Conservation (phyloP, 2,888 invertebrate species). For the Hermaeophaga mercurialis region DNA sequence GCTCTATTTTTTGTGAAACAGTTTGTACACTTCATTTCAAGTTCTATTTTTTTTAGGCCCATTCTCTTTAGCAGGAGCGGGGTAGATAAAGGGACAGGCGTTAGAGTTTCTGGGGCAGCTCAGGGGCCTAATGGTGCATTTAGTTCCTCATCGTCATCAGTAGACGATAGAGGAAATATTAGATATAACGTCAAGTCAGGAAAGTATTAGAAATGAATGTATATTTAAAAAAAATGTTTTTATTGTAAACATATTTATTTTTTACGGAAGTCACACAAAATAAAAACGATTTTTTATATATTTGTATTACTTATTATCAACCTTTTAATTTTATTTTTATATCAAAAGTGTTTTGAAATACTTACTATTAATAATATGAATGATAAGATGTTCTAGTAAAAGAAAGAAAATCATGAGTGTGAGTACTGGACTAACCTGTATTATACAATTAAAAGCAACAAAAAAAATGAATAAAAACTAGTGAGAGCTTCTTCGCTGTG, state of each 20-base stretch:
- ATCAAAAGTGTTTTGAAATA: no score
- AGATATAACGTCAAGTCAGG: slow-evolving; percentile 60
- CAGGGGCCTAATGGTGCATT: slow-evolving; percentile 59
- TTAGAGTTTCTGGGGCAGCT: slow-evolving; percentile 55
- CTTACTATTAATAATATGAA: no score
- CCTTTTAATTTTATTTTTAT: no score
- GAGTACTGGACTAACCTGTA: no score
- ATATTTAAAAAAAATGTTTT: neutral
- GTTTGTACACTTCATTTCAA: no score
- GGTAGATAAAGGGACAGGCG: slow-evolving; percentile 51
- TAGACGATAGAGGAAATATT: slow-evolving; percentile 59
- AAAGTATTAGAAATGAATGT: slow-evolving; percentile 51
- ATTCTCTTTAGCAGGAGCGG: slow-evolving; percentile 56
- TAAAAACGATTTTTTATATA: no score
- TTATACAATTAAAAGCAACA: no score
- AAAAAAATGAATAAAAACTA: no score
- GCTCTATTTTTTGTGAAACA: no score
- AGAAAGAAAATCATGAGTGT: no score
- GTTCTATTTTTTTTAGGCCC: slow-evolving; percentile 52
- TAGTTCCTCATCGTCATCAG: slow-evolving; percentile 58
- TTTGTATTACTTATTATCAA: neutral
- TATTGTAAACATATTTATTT: neutral
- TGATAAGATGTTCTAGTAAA: no score
- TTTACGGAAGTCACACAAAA: neutral
- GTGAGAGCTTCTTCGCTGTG: no score